Evolutionary conservation across 2,888 invertebrate genomes (phyloP), one percentile per base, ranked within the genome.

Genomic region (Cylindroiulus punctatus): DNA sequence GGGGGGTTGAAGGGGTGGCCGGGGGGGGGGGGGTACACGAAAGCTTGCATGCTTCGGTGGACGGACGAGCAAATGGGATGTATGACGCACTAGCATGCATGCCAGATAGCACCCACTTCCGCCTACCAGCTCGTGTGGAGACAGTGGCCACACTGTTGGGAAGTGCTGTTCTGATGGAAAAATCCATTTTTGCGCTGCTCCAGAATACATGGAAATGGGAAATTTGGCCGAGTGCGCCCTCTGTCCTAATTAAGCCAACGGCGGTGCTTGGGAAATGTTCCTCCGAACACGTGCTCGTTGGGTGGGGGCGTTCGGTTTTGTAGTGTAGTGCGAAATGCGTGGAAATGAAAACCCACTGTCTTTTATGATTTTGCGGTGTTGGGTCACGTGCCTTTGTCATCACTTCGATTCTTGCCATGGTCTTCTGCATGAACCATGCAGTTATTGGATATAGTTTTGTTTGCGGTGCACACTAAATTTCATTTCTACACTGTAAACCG

Each of bases 31-130:
- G 36, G 36, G 36, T 36, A 36, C 36, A 36, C 36, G 36, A 36
- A 36, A 36, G 81, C 26, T 19, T 82, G 17, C 82, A 82, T 82
- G 82, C 82, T 40, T 82, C 32, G 36, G 17, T 82, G 82, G 42
- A 36, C 81, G 40, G 40, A 81, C 40, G 81, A 81, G 82, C 8
- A 36, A 36, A 30, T 82, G 82, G 36, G 26, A 26, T 26, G 65
- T 22, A 65, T 65, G 65, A 65, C 65, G 65, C 65, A 65, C 65
- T 22, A 65, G 22, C 65, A 65, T 65, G 65, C 65, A 65, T 65
- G 65, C 65, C 22, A 65, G 65, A 65, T 65, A 65, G 65, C 22
- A 8, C 65, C 65, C 65, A 65, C 22, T 65, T 65, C 65, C 65
- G 65, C 22, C 57, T 2, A 2, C 36, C 3, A n/a, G n/a, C n/a